Evolutionary conservation across 2,113 vertebrate genomes (phyloP).

Genomic region (Grammomys surdaster): DNA sequence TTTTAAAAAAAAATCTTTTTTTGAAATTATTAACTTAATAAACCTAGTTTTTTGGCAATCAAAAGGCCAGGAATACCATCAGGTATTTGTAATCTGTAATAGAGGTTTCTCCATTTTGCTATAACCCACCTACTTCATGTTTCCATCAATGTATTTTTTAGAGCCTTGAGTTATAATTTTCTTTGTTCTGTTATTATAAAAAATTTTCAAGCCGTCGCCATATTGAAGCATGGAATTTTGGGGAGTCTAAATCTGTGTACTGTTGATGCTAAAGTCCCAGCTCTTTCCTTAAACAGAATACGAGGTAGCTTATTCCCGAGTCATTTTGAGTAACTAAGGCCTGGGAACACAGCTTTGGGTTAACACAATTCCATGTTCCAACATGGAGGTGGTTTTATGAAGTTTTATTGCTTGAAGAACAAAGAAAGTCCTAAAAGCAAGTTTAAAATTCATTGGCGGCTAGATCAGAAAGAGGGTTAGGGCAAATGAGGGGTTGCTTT

Average conservation of each 20-base stretch:
- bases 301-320: neutral
- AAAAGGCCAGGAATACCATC: neutral
- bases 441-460: neutral
- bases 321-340: neutral
- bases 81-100: neutral
- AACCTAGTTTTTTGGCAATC: neutral
- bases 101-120: neutral
- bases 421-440: neutral
- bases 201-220: neutral
- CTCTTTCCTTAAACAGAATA: neutral
- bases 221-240: neutral
- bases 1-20: neutral
- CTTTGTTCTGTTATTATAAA: neutral
- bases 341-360: neutral
- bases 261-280: neutral
- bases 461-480: neutral
- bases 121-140: too few relatives aligned
- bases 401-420: neutral
- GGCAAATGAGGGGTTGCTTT: neutral
- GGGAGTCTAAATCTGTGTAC: neutral
- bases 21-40: neutral
- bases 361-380: neutral
- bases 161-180: neutral
- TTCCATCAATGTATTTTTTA: neutral
- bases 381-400: neutral